These are phyloP conservation scores for Patiria miniata DNA, from an alignment of 35 echinoderm and acorn worm genomes.

Conservation along the genomic window DNA sequence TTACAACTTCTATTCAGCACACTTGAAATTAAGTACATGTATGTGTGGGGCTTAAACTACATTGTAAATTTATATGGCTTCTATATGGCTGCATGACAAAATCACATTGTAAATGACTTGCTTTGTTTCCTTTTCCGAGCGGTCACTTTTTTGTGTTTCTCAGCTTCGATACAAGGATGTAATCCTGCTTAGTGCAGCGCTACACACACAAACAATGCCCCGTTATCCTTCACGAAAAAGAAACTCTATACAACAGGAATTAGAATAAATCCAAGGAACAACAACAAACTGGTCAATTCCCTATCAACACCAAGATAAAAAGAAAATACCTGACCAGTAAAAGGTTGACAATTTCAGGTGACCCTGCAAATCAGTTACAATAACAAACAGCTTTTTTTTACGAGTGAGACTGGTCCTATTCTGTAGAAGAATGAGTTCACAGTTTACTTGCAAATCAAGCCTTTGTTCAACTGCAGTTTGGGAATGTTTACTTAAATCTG, in stretches of 20 bases:
- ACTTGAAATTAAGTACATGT: no score
- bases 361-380: constrained; percentile 23
- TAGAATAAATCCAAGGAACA: constrained; percentile 12
- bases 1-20: no score
- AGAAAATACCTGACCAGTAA: neutral
- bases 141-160: neutral
- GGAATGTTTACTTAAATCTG: neutral
- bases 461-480: constrained; percentile 4
- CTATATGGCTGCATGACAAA: no score
- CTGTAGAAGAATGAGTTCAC: neutral
- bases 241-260: neutral
- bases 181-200: neutral
- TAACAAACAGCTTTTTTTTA: neutral
- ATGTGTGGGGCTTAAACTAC: no score
- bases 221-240: neutral
- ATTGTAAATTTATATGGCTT: no score
- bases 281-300: constrained; percentile 11
- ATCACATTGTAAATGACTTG: no score
- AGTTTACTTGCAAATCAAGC: neutral
- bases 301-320: neutral
- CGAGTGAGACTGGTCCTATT: neutral
- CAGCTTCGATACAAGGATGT: neutral
- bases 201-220: constrained; percentile 2
- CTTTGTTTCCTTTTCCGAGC: no score
- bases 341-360: constrained; percentile 12